A percentile compares a stretch with the other conserved stretches of the same genome.
Conservation (phyloP, 1,140 invertebrate species). For the Microplitis demolitor region DNA sequence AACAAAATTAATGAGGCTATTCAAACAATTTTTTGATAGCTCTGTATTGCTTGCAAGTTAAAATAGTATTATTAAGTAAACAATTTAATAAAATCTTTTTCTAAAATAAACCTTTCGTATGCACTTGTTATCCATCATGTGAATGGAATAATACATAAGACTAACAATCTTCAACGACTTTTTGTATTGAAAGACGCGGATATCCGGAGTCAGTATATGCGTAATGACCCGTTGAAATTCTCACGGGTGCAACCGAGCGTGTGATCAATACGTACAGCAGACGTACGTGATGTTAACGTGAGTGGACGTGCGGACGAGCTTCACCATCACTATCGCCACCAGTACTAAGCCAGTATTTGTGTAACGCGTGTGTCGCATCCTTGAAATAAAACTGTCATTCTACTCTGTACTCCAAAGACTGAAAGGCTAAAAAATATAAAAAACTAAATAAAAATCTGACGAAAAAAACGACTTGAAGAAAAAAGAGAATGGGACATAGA, state of each 20-base stretch:
- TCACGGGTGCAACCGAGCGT: conserved; percentile 18
- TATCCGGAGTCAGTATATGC: background rate
- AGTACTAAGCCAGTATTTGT: background rate
- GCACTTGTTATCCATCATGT: no score
- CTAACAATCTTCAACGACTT: background rate
- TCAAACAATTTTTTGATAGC: no score
- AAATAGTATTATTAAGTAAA: no score
- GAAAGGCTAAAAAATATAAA: no score
- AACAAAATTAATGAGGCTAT: background rate
- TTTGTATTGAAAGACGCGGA: background rate
- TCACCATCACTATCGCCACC: no score
- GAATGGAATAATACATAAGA: background rate
- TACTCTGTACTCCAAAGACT: background rate
- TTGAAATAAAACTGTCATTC: background rate
- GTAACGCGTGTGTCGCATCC: conserved; percentile 2
- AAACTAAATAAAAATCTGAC: background rate
- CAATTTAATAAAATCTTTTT: no score
- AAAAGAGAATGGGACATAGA: background rate
- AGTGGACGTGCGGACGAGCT: conserved; percentile 5
- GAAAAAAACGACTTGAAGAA: no score
- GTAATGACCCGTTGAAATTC: conserved; percentile 9
- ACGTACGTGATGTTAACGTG: background rate
- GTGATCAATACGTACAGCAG: conserved; percentile 22
- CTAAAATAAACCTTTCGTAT: no score
- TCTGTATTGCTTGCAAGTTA: no score